Percentiles rank a stretch among this genome's conserved stretches.
phyloP scores from a whole-genome alignment of 2,113 vertebrate genomes.

The Xiphophorus hellerii region DNA sequence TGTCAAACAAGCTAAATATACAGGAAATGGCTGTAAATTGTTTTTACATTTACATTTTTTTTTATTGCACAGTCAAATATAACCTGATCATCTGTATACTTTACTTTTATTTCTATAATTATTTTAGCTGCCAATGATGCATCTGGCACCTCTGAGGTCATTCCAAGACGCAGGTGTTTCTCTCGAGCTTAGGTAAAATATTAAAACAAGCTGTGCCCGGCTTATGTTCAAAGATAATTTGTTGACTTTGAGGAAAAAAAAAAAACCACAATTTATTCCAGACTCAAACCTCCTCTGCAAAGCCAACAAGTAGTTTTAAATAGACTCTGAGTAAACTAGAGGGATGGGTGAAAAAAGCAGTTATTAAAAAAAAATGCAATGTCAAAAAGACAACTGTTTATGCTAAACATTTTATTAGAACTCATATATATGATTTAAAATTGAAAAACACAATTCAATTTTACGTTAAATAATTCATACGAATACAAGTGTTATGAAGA shows the following conservation, averaged over 20 bases:
- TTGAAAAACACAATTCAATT: no score
- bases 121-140: no score
- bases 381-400: no score
- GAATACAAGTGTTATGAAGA: no score
- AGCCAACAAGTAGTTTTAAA: neutral
- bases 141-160: neutral
- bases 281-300: neutral
- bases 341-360: no score
- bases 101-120: neutral
- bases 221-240: neutral
- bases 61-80: neutral
- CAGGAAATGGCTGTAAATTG: neutral
- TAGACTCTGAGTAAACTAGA: neutral
- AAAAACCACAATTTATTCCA: neutral
- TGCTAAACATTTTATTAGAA: no score
- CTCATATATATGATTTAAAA: no score
- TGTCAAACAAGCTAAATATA: neutral
- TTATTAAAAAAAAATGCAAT: no score
- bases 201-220: neutral
- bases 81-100: neutral
- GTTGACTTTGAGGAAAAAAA: neutral
- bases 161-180: neutral
- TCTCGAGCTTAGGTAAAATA: neutral
- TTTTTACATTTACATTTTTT: neutral
- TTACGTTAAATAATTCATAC: no score